Base-by-base conservation (phyloP, 2,113 vertebrate genomes). In the Oncorhynchus keta region DNA sequence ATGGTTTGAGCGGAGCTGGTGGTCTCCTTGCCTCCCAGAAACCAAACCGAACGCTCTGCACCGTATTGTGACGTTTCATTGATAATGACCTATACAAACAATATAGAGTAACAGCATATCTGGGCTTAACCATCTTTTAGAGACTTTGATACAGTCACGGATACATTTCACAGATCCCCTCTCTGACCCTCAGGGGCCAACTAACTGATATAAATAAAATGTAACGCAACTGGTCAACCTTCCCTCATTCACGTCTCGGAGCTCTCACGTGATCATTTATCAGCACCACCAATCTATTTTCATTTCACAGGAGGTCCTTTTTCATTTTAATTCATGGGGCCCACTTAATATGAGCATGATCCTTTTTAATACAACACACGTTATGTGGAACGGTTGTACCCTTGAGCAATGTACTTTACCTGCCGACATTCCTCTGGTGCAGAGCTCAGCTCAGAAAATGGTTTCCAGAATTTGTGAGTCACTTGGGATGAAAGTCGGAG, bases 221-320 rank as follows among this genome's bases (percentile, higher is more conserved):
- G 87, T 82, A 89, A 90, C 85, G 84, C 84, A 80, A 89, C 86
- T 86, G 89, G 92, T 91, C 90, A 93, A 85, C 90, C 88, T 91
- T 76, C 88, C 83, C 86, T 90, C 85, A 89, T 91, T 91, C 88
- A 87, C 80, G 87, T 91, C 88, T 88, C 86, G 86, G 83, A 76
- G 83, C 87, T 90, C 89, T 92, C 86, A 90, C 86, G 78, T 84
- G 85, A 90, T 91, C 83, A 87, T 91, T 87, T 91, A 93, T 93
- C 90, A 92, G 89, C 86, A 84, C 86, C 89, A 66, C 83, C 78
- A 87, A 93, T 94, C 89, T 92, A 79, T 90, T 89, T 83, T 83
- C 78, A 87, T 85, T 81, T 86, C 79, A 87, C 89, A 86, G 77
- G 79, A 83, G 81, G 70, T 80, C 79, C 72, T 76, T 89, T 85